These are phyloP conservation scores for Mechanitis messenoides DNA, from an alignment of 2,888 invertebrate genomes.

Conservation along the genomic window DNA sequence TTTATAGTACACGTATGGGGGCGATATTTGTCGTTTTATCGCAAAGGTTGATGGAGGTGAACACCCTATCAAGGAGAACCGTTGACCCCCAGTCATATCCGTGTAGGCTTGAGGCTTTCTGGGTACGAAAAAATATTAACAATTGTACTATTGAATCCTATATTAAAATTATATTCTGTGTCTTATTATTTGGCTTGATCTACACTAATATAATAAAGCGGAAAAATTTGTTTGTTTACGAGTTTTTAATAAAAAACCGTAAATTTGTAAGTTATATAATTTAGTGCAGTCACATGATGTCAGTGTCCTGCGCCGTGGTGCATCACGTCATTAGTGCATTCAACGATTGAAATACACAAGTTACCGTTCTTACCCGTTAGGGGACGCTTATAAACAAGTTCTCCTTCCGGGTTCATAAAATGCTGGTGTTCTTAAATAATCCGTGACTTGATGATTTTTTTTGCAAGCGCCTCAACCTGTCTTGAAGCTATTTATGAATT, in stretches of 20 bases:
- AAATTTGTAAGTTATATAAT: too few species aligned
- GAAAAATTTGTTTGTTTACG: too few species aligned
- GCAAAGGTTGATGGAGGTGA: slow-evolving; percentile 65
- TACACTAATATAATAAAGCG: too few species aligned
- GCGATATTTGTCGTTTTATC: slow-evolving; percentile 36
- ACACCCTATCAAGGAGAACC: slow-evolving; percentile 72
- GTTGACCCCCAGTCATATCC: slow-evolving; percentile 67
- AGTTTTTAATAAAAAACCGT: too few species aligned
- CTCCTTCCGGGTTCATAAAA: slow-evolving; percentile 38
- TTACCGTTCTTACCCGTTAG: slow-evolving; percentile 46
- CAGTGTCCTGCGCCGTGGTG: slow-evolving; percentile 12
- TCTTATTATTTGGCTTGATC: slow-evolving; percentile 1
- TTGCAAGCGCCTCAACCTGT: slow-evolving; percentile 11
- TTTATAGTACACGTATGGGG: slow-evolving; percentile 16
- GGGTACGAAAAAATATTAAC: slow-evolving; percentile 27
- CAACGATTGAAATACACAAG: slow-evolving; percentile 42
- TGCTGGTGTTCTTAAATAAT: slow-evolving; percentile 13
- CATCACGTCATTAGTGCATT: slow-evolving; percentile 35
- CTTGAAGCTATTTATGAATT: slow-evolving; percentile 8
- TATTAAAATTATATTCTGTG: too few species aligned
- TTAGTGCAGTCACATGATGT: background rate
- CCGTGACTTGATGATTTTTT: slow-evolving; percentile 24
- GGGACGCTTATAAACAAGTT: slow-evolving; percentile 36
- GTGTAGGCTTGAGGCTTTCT: slow-evolving; percentile 42
- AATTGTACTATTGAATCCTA: slow-evolving; percentile 5